Percentiles rank a stretch among this genome's conserved stretches.
These are phyloP conservation scores for Archocentrus centrarchus DNA, from an alignment of 2,113 vertebrate genomes.

Conservation along the genomic window DNA sequence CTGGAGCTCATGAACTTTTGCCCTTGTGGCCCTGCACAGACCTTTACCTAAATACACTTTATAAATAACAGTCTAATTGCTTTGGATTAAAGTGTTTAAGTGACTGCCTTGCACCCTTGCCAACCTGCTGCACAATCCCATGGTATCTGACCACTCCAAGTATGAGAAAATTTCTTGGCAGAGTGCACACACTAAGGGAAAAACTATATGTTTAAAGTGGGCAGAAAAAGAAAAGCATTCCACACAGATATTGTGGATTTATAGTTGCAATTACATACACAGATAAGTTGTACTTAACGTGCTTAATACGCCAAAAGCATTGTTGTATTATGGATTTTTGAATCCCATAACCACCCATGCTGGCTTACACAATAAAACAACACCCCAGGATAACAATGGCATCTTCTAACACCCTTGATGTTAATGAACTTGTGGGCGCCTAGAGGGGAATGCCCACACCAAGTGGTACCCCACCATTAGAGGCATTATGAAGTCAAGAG, in stretches of 20 bases:
- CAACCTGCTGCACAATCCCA: slow-evolving; percentile 65
- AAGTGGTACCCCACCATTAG: slow-evolving; percentile 60
- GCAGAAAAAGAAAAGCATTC: background rate
- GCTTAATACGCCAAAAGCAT: background rate
- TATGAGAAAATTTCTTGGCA: slow-evolving; percentile 29
- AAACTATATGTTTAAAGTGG: slow-evolving; percentile 22
- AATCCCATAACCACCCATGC: slow-evolving; percentile 27
- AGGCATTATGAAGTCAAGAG: slow-evolving; percentile 67
- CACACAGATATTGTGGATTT: background rate
- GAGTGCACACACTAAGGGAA: background rate
- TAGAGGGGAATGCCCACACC: slow-evolving; percentile 54
- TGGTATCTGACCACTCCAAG: slow-evolving; percentile 56
- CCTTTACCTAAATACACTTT: slow-evolving; percentile 73
- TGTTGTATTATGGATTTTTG: slow-evolving; percentile 4
- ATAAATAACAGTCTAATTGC: slow-evolving; percentile 79
- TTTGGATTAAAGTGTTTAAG: slow-evolving; percentile 78
- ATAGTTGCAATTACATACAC: background rate
- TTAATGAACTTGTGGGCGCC: slow-evolving; percentile 64
- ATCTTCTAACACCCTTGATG: slow-evolving; percentile 53
- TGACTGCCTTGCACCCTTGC: slow-evolving; percentile 69
- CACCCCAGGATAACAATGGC: slow-evolving; percentile 37
- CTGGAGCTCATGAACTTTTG: slow-evolving; percentile 60
- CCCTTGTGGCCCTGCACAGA: slow-evolving; percentile 52
- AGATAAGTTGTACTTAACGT: background rate
- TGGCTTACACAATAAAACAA: slow-evolving; percentile 42